Conservation (phyloP, 2,113 vertebrate species). For the Callopanchax toddi region DNA sequence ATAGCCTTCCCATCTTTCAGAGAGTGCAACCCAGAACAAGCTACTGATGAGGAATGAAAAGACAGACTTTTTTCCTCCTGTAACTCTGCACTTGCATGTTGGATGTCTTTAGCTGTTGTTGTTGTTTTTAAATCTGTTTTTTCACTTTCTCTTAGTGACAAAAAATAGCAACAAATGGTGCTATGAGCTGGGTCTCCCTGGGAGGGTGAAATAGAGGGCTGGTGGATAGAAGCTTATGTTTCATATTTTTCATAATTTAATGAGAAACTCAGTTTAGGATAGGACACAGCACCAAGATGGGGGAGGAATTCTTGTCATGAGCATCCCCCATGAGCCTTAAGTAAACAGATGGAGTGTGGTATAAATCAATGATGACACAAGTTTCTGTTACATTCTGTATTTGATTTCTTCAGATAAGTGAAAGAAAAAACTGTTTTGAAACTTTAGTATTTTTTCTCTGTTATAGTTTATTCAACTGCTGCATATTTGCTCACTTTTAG, state of each 20-base stretch:
- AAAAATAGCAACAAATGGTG: constrained; percentile 34
- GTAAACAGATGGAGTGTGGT: constrained; percentile 40
- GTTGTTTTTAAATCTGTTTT: constrained; percentile 7
- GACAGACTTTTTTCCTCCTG: constrained; percentile 9
- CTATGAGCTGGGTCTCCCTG: constrained; percentile 47
- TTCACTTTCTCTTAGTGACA: constrained; percentile 16
- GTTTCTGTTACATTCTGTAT: constrained; percentile 39
- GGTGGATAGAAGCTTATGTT: constrained; percentile 57
- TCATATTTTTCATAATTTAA: constrained; percentile 74
- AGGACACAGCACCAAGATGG: constrained; percentile 52
- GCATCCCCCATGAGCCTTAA: constrained; percentile 57
- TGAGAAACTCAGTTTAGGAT: constrained; percentile 32
- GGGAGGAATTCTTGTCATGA: constrained; percentile 54
- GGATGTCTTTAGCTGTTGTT: constrained; percentile 20
- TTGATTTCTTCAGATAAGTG: too few relatives aligned
- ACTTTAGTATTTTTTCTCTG: too few relatives aligned
- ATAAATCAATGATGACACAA: constrained; percentile 62
- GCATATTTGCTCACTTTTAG: too few relatives aligned
- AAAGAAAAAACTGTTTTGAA: too few relatives aligned
- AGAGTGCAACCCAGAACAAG: constrained; percentile 36
- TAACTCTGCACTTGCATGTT: constrained; percentile 51
- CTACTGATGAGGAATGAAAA: constrained; percentile 39
- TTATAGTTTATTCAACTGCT: too few relatives aligned
- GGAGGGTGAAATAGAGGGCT: constrained; percentile 59
- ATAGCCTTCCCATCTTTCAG: constrained; percentile 62